Conservation (phyloP, 2,113 vertebrate genomes). For the Triplophysa rosa region DNA sequence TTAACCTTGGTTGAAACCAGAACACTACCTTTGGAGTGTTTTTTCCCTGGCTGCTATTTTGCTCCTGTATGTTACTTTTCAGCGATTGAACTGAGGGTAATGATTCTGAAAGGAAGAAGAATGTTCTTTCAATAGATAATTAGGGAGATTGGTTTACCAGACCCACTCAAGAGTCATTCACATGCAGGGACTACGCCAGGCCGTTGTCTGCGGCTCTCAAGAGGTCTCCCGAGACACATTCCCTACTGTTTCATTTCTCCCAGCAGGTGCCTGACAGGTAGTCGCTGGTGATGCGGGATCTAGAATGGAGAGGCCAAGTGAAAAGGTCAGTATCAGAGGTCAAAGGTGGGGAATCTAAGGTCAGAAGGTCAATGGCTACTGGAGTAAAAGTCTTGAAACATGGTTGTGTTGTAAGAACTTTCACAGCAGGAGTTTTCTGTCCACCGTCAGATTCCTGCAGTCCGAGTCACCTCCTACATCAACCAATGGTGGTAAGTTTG, state of each 20-base stretch:
- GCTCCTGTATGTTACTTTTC: slow-evolving; percentile 76
- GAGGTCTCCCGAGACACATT: slow-evolving; percentile 85
- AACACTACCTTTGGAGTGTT: slow-evolving; percentile 63
- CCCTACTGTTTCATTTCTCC: slow-evolving; percentile 84
- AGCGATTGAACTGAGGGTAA: slow-evolving; percentile 84
- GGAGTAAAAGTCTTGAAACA: slow-evolving; percentile 61
- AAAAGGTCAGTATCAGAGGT: slow-evolving; percentile 84
- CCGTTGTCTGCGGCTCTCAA: slow-evolving; percentile 73
- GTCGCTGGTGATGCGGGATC: slow-evolving; percentile 85
- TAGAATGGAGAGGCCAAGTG: slow-evolving; percentile 72
- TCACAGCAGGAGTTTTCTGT: slow-evolving; percentile 35
- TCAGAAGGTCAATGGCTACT: slow-evolving; percentile 83
- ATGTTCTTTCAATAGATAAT: slow-evolving; percentile 86
- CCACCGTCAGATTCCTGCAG: no score
- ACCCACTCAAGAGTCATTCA: slow-evolving; percentile 77
- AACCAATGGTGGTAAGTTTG: no score
- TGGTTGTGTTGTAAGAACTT: slow-evolving; percentile 37
- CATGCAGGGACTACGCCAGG: slow-evolving; percentile 69
- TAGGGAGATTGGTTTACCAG: slow-evolving; percentile 91
- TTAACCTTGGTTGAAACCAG: slow-evolving; percentile 69
- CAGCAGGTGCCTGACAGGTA: slow-evolving; percentile 94
- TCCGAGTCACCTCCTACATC: no score
- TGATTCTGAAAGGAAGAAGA: slow-evolving; percentile 76
- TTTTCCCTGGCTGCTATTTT: slow-evolving; percentile 58
- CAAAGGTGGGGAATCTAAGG: slow-evolving; percentile 77